Evolutionary conservation across 2,888 invertebrate genomes (phyloP), one percentile per base, ranked within the genome.

Genomic region (Malacosoma neustria): DNA sequence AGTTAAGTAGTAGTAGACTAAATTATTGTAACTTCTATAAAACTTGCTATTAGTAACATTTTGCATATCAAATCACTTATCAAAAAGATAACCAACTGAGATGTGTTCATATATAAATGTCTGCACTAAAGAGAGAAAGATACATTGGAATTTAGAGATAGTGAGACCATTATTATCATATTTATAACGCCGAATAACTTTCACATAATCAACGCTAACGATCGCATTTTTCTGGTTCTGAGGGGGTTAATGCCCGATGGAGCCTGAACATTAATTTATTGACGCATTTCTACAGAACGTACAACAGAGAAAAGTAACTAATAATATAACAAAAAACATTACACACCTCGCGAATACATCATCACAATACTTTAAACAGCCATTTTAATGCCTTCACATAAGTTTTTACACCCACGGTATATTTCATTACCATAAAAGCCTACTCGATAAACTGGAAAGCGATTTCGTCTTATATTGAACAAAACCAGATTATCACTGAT

Each of bases 251-350:
- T 22, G 22, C 22, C 22, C 22, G 22, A 9, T 22, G 22, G 22
- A 22, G 22, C 22, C 9, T 22, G 22, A 5, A 22, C 22, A 7
- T 48, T 62, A 62, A 73, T 67, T 70, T 71, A 72, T 59, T 69
- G 59, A 63, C 70, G 69, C 71, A 73, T 71, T 61, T 68, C 67
- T 61, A 49, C 9, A 64, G 46, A 48, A 59, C 57, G 65, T 61
- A 54, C 57, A 56, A 49, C 40, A 34, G 37, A 49, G 52, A 46
- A 50, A 58, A 57, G 51, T 46, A 41, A 43, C 38, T 33, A 11
- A 6, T 15, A 35, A 36, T 37, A 37, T 30, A 37, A 34, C 36
- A 38, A 29, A 40, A 35, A 39, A 22, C 5, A 22, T 22, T 22
- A 22, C 22, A 22, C 5, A 22, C 22, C 22, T 22, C 5, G 7